Evolutionary conservation across 2,113 vertebrate species (phyloP), one percentile per base, ranked within the genome.

Genomic region (Syngnathus floridae): DNA sequence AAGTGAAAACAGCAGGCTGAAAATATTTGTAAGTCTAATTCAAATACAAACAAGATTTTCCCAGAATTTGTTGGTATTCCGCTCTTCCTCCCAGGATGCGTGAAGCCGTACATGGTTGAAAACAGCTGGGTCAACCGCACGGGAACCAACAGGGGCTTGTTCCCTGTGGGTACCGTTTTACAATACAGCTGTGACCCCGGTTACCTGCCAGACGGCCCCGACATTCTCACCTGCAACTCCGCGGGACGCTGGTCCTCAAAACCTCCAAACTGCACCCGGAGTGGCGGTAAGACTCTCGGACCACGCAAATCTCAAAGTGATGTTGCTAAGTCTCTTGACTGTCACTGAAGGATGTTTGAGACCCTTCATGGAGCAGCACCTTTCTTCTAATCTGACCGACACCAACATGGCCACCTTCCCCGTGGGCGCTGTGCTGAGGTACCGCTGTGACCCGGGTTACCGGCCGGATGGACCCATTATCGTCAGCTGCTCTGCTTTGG

Each of bases 51-150:
- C 68, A 66, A 12, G 22, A n/a, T n/a, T 71, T 76, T 81, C 54
- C 71, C 22, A 67, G 35, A 73, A 70, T 40, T 6, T 52, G 1
- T 5, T 36, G 26, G 35, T 65, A 12, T n/a, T 58, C 37, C 65
- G 21, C 38, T 43, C 37, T 62, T 69, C 8, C 55, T 73, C n/a
- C n/a, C 69, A 91, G 90, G 88, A 79, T 91, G 90, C 65, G 80
- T 88, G 82, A 86, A 85, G 78, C 89, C 87, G 1, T 87, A 88
- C 49, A 82, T 86, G 73, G 87, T 91, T 74, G 86, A 84, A 74
- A 88, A 91, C 80, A 90, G 90, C 86, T 88, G 83, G 84, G 89
- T 86, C 69, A 91, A 91, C 79, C 87, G 90, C 64, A 91, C 90
- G 8, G 91, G 90, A 71, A 89, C 79, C 71, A 91, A 89, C 83